Base-by-base conservation (phyloP, 2,113 vertebrate genomes). In the Plectropomus leopardus region DNA sequence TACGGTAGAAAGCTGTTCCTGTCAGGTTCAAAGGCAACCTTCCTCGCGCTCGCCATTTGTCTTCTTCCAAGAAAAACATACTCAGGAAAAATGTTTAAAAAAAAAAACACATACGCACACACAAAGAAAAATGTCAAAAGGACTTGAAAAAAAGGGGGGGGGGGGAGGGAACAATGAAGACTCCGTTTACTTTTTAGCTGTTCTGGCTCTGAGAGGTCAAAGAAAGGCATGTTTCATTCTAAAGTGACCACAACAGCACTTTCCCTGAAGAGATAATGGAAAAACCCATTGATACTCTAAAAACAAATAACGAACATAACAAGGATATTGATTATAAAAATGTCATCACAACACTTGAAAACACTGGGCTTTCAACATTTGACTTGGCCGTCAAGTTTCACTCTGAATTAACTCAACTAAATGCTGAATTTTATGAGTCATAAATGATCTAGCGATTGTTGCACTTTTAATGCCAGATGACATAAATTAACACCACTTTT, bases 61-160 rank as follows among this genome's bases (percentile, higher is more conserved):
- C 86, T 90, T 68, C 65, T 74, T 80, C 82, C 21, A 80, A 84
- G 76, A 87, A 92, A 90, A 91, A 88, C 82, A 92, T 57, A 85
- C 79, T 82, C 50, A 78, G 78, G 68, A 64, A 65, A 63, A 67
- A 80, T 78, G 54, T 36, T 45, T 71, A 77, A 66, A 13, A 78
- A 76, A 82, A 81, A 75, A 45, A 32, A 79, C 51, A 84, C 67
- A 78, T 67, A 76, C 19, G 40, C 59, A 84, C 72, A 71, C 50
- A 85, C 76, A 89, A 92, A 87, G 84, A 89, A 84, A 87, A 75
- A 89, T 76, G 77, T 84, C 91, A 82, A 79, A 84, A 55, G 66
- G 74, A 86, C 72, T 84, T 91, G 88, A 93, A 88, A 93, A 92
- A 92, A 93, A 86, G 80, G 87, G 90, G 86, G 80, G 86, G 80